Evolutionary conservation across 1,140 invertebrate genomes (phyloP).

Genomic region (Radopholus similis): DNA sequence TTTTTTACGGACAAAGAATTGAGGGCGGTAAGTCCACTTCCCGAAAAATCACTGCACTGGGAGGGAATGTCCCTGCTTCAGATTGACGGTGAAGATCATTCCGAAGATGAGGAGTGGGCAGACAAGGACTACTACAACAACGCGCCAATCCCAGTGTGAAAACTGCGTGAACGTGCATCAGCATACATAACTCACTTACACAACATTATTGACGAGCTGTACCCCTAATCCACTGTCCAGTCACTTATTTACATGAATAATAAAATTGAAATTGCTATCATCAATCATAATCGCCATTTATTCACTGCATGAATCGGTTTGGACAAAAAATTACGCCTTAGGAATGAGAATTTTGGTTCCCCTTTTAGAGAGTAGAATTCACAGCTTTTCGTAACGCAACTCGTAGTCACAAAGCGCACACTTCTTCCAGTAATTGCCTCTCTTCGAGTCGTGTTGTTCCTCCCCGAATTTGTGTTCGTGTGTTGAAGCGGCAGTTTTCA

Average conservation of each 20-base stretch:
- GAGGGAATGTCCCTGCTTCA: conserved; percentile 36
- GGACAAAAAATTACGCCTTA: no score
- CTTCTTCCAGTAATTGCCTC: conserved; percentile 37
- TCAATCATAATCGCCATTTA: no score
- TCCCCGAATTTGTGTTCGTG: conserved; percentile 50
- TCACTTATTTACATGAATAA: no score
- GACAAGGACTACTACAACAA: conserved; percentile 49
- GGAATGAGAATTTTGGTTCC: no score
- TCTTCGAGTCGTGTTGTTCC: conserved; percentile 35
- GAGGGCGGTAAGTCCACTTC: conserved; percentile 45
- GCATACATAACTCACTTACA: neutral
- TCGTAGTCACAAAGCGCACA: conserved; percentile 45
- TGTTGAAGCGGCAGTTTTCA: neutral
- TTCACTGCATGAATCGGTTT: no score
- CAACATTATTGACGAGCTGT: no score
- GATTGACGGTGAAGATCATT: conserved; percentile 48
- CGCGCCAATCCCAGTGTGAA: conserved; percentile 40
- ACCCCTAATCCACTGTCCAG: no score
- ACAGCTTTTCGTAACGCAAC: conserved; percentile 52
- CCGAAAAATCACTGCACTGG: no score
- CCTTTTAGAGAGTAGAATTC: no score
- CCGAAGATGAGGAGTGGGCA: conserved; percentile 50
- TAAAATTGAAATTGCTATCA: no score
- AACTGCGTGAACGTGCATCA: neutral
- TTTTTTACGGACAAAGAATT: conserved; percentile 52